phyloP scores from a whole-genome alignment of 2,888 invertebrate genomes.

The Campoplex capitator region DNA sequence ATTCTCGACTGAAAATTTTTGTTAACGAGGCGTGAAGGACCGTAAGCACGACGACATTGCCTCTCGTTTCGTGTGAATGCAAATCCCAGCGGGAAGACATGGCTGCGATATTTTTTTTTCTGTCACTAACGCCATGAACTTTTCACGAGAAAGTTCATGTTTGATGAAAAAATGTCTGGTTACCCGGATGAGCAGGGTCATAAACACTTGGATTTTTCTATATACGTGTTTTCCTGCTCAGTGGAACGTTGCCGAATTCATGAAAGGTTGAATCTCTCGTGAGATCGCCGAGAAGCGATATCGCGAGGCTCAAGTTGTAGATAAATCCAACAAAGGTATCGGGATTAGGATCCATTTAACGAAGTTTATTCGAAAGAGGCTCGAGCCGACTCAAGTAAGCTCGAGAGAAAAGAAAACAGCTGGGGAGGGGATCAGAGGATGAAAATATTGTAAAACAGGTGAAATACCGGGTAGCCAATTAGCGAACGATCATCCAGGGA shows the following conservation, averaged over 20 bases:
- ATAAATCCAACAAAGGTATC: constrained; percentile 10
- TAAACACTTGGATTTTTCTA: not conserved
- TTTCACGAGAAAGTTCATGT: not conserved
- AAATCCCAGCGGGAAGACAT: constrained; percentile 11
- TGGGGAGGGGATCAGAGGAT: not conserved
- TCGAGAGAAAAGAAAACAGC: not conserved
- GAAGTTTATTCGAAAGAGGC: not conserved
- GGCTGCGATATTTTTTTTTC: not conserved
- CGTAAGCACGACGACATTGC: constrained; percentile 54
- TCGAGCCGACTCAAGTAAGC: not conserved
- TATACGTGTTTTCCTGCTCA: not conserved
- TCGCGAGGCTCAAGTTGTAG: not conserved
- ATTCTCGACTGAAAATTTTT: constrained; percentile 23
- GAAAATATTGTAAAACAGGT: not conserved
- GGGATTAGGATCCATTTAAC: constrained; percentile 18
- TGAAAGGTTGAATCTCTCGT: not conserved
- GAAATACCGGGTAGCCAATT: not conserved
- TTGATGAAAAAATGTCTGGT: not conserved
- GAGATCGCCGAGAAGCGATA: not conserved
- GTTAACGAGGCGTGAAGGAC: constrained; percentile 62
- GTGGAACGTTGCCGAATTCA: not conserved
- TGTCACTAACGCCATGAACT: not conserved
- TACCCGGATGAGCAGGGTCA: not conserved
- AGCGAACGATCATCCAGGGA: constrained; percentile 6
- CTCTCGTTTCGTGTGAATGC: not conserved